phyloP scores from a whole-genome alignment of 92 coral and sea anemone genomes.

The Paramuricea clavata region DNA sequence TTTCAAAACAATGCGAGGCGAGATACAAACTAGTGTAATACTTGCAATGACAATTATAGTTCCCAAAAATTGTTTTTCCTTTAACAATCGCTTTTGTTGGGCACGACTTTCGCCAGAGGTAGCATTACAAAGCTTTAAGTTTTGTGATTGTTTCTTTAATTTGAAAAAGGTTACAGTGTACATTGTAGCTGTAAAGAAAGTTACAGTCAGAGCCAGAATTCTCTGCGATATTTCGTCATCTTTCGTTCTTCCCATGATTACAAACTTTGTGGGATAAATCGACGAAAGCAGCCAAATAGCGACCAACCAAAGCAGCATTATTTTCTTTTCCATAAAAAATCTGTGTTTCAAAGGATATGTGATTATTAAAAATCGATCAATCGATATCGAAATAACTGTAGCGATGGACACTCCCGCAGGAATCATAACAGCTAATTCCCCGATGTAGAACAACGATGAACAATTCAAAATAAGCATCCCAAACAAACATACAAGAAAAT shows the following conservation, averaged over 20 bases:
- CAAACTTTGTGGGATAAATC: not conserved
- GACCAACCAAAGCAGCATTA: not conserved
- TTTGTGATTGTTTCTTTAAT: not conserved
- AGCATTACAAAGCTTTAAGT: not conserved
- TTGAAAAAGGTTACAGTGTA: not conserved
- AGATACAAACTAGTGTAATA: not conserved
- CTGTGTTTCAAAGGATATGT: not conserved
- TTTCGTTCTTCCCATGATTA: not conserved
- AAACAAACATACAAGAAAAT: not conserved
- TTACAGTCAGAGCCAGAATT: not conserved
- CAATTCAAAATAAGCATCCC: not conserved
- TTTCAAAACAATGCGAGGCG: not conserved
- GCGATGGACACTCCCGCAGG: not conserved
- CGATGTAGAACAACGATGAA: not conserved
- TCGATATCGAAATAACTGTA: not conserved
- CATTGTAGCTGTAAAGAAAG: not conserved
- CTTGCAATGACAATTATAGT: not conserved
- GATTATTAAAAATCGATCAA: not conserved
- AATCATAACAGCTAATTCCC: not conserved
- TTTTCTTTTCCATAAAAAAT: not conserved
- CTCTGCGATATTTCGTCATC: not conserved
- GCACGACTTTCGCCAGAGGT: not conserved
- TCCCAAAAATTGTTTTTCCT: not conserved
- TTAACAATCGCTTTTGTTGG: not conserved
- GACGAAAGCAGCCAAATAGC: not conserved